These are phyloP conservation scores for Drosophila longiperda DNA, from an alignment of 2,888 invertebrate species.

Conservation along the genomic window DNA sequence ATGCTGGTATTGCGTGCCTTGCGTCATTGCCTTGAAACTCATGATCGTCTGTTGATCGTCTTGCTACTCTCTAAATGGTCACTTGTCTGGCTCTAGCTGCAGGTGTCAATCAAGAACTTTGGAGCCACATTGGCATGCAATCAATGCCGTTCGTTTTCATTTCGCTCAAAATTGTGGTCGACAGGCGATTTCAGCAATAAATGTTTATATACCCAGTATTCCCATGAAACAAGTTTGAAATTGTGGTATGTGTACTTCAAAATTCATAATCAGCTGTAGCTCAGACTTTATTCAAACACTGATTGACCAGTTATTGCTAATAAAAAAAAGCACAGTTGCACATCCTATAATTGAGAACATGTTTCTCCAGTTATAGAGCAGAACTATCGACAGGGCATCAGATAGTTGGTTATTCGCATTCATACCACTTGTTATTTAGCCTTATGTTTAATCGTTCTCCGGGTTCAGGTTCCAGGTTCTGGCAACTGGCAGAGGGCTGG, in stretches of 20 bases:
- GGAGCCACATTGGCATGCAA: constrained; percentile 83
- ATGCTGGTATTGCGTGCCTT: constrained; percentile 63
- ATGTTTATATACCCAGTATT: constrained; percentile 36
- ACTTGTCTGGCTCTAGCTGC: constrained; percentile 63
- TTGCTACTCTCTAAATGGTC: constrained; percentile 78
- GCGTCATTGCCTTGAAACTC: constrained; percentile 75
- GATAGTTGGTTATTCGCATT: constrained; percentile 8
- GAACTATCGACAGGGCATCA: constrained; percentile 33
- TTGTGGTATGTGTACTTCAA: background rate
- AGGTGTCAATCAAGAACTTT: constrained; percentile 82
- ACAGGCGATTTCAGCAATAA: constrained; percentile 50
- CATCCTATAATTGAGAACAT: background rate
- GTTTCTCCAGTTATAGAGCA: background rate
- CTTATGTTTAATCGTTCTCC: constrained; percentile 62
- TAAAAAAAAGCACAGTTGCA: background rate
- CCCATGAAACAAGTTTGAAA: constrained; percentile 1
- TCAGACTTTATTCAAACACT: background rate
- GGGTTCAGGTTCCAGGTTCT: constrained; percentile 32
- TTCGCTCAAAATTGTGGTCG: constrained; percentile 65
- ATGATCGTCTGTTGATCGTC: constrained; percentile 79
- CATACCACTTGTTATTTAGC: constrained; percentile 43
- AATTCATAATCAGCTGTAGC: background rate
- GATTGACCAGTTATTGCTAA: background rate
- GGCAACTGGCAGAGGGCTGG: constrained; percentile 42
- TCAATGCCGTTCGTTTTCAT: constrained; percentile 82